Evolutionary conservation across 1,140 invertebrate genomes (phyloP).

Genomic region (Notospermus geniculatus): DNA sequence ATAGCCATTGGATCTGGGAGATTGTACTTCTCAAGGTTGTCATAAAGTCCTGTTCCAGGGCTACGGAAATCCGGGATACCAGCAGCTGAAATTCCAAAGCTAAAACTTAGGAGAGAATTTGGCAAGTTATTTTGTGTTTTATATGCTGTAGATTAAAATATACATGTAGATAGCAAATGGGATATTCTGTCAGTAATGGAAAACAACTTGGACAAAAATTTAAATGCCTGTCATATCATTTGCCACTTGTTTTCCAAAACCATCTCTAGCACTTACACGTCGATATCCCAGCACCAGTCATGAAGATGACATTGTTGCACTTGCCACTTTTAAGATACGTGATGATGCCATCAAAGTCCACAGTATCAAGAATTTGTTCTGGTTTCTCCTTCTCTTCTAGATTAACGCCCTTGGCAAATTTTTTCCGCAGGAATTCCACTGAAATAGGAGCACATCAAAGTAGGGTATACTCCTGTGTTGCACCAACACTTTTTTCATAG

Average conservation of each 20-base stretch:
- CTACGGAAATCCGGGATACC: conserved; percentile 95
- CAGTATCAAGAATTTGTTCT: conserved; percentile 27
- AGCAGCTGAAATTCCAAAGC: conserved; percentile 80
- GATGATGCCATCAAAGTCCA: conserved; percentile 66
- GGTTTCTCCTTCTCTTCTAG: neutral
- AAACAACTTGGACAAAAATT: neutral
- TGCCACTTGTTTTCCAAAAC: too few relatives aligned
- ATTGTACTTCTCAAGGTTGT: conserved; percentile 88
- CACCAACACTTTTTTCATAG: too few relatives aligned
- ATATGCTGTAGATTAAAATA: too few relatives aligned
- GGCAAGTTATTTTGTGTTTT: too few relatives aligned
- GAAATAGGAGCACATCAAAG: too few relatives aligned
- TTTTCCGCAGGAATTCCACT: too few relatives aligned
- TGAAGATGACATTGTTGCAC: conserved; percentile 82
- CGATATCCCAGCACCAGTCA: conserved; percentile 93
- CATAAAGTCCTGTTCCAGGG: conserved; percentile 87
- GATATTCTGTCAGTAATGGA: neutral
- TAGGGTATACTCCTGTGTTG: too few relatives aligned
- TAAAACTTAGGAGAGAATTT: too few relatives aligned
- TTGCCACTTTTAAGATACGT: conserved; percentile 71
- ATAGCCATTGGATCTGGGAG: conserved; percentile 90
- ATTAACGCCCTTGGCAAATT: too few relatives aligned
- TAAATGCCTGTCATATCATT: neutral
- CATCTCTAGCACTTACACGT: conserved; percentile 80
- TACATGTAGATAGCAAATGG: conserved; percentile 8